A percentile compares a stretch with the other conserved stretches of the same genome.
Conservation (phyloP, 1,140 invertebrate species). For the Philotrypesis tridentata region DNA sequence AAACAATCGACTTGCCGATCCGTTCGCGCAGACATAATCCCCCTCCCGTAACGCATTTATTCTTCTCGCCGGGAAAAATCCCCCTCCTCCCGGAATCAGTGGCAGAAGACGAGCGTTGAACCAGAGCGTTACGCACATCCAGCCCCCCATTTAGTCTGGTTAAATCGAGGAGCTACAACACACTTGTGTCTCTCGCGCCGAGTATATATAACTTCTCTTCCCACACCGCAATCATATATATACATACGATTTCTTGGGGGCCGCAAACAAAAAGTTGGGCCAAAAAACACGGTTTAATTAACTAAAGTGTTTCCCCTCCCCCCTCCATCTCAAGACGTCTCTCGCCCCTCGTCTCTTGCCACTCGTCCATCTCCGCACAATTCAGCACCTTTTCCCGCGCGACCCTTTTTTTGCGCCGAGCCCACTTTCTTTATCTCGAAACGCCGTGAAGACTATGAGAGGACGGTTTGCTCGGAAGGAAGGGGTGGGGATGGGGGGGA, state of each 20-base stretch:
- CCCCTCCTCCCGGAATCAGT: background rate
- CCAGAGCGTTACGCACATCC: background rate
- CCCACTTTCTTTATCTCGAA: background rate
- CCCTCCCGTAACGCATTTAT: too few relatives aligned
- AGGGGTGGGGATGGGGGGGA: background rate
- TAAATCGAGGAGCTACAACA: background rate
- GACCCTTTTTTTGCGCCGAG: background rate
- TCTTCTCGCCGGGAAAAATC: background rate
- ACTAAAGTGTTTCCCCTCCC: background rate
- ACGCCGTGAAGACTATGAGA: background rate
- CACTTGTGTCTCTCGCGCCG: background rate
- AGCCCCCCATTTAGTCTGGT: background rate
- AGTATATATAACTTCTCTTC: background rate
- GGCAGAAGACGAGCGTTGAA: background rate
- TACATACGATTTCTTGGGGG: background rate
- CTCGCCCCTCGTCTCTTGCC: background rate
- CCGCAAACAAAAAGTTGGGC: background rate
- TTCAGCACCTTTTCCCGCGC: background rate
- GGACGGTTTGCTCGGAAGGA: background rate
- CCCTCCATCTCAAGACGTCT: background rate
- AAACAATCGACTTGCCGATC: too few relatives aligned
- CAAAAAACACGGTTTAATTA: constrained; percentile 32
- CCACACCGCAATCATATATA: too few relatives aligned
- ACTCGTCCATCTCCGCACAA: background rate
- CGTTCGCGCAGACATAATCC: too few relatives aligned